These are phyloP conservation scores for Plectropomus leopardus DNA, from an alignment of 2,113 vertebrate species.

Conservation along the genomic window DNA sequence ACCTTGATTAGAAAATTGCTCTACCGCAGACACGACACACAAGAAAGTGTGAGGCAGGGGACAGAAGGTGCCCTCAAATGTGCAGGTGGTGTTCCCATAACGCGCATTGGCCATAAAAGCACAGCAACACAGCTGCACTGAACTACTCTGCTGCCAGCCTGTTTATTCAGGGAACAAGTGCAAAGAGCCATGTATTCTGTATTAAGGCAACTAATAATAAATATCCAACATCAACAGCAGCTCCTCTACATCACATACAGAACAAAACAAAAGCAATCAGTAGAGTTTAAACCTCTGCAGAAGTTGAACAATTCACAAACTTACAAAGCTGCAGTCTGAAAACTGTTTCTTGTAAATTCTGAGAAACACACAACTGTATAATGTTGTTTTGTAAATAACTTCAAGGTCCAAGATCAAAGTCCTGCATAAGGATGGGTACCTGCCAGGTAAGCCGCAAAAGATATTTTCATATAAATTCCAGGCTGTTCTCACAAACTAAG, in stretches of 20 bases:
- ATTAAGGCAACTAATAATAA: neutral
- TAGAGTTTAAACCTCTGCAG: neutral
- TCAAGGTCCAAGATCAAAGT: too few relatives aligned
- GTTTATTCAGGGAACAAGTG: neutral
- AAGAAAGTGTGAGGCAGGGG: slow-evolving; percentile 27
- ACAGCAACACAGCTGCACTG: slow-evolving; percentile 3
- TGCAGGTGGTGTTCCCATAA: slow-evolving; percentile 51
- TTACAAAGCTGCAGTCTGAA: neutral
- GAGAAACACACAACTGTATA: too few relatives aligned
- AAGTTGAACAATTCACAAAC: neutral
- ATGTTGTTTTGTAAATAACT: too few relatives aligned
- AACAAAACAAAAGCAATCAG: neutral
- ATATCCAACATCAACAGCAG: slow-evolving; percentile 3
- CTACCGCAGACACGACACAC: slow-evolving; percentile 48
- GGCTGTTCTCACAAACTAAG: too few relatives aligned
- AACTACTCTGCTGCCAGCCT: neutral
- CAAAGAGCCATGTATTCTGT: neutral
- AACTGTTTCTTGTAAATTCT: too few relatives aligned
- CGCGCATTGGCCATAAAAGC: neutral
- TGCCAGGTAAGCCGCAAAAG: too few relatives aligned
- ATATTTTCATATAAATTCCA: too few relatives aligned
- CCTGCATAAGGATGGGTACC: too few relatives aligned
- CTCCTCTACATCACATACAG: neutral
- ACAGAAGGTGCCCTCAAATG: slow-evolving; percentile 15
- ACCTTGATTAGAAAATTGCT: slow-evolving; percentile 77